phyloP scores from a whole-genome alignment of 1,140 invertebrate genomes.

The Amyelois transitella region DNA sequence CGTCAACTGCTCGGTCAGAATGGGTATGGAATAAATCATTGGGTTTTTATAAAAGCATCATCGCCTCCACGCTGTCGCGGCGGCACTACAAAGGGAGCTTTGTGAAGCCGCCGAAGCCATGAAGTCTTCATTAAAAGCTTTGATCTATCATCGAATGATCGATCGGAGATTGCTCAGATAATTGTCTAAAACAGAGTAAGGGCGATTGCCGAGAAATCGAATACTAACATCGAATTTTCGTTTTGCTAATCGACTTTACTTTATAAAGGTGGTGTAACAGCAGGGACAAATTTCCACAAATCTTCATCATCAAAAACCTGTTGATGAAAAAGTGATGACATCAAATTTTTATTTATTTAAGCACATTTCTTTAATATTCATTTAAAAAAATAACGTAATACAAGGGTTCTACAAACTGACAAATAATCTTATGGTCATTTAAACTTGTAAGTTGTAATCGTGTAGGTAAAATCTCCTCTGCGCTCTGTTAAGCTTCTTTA shows the following conservation, averaged over 20 bases:
- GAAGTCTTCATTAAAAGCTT: slow-evolving; percentile 67
- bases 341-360: no score
- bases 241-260: no score
- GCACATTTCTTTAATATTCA: no score
- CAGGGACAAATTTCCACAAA: no score
- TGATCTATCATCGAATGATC: slow-evolving; percentile 28
- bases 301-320: no score
- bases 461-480: background rate
- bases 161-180: slow-evolving; percentile 12
- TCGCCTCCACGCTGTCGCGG: slow-evolving; percentile 15
- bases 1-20: background rate
- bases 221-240: no score
- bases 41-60: slow-evolving; percentile 16
- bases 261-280: no score
- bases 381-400: no score
- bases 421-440: no score
- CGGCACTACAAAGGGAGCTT: slow-evolving; percentile 44
- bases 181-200: slow-evolving; percentile 1
- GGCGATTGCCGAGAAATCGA: background rate
- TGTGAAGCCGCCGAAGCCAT: slow-evolving; percentile 48
- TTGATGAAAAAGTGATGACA: no score
- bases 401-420: no score
- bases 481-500: background rate
- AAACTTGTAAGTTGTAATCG: no score
- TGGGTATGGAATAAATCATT: slow-evolving; percentile 10